Evolutionary conservation across 1,140 invertebrate species (phyloP).

Genomic region (Drosophila nebulosa): DNA sequence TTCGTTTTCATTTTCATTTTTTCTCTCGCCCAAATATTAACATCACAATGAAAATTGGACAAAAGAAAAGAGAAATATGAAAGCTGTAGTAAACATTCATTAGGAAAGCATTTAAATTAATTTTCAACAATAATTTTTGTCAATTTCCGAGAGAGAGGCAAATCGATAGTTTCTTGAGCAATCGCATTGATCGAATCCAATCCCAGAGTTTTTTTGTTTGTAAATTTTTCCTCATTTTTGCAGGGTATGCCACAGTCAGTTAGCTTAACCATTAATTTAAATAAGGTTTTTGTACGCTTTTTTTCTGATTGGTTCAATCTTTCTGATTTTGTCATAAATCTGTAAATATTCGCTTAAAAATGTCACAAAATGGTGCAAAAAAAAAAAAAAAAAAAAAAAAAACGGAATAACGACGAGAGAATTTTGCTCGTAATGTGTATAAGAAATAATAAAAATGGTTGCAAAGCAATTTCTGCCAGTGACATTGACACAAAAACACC

Average conservation of each 20-base stretch:
- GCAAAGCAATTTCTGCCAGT: slow-evolving; percentile 40
- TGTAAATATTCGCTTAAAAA: not conserved
- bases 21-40: slow-evolving; percentile 16
- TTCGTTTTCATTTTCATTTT: slow-evolving; percentile 34
- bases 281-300: not conserved
- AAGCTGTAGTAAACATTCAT: slow-evolving; percentile 57
- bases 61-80: slow-evolving; percentile 49
- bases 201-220: not conserved
- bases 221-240: not conserved
- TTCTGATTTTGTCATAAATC: slow-evolving; percentile 13
- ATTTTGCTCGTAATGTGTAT: not conserved
- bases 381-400: not conserved
- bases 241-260: not conserved
- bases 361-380: not conserved
- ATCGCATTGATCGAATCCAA: not conserved
- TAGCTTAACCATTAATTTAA: not conserved
- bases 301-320: not conserved
- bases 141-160: not conserved
- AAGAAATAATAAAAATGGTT: slow-evolving; percentile 16
- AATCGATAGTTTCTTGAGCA: not conserved
- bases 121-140: slow-evolving; percentile 19
- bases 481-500: slow-evolving; percentile 43
- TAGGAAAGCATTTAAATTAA: slow-evolving; percentile 74
- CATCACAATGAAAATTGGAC: slow-evolving; percentile 32
- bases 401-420: too few species aligned